Percentiles rank a stretch among this genome's conserved stretches.
These are phyloP conservation scores for Sapajus apella DNA, from an alignment of 2,113 vertebrate species.

Conservation along the genomic window DNA sequence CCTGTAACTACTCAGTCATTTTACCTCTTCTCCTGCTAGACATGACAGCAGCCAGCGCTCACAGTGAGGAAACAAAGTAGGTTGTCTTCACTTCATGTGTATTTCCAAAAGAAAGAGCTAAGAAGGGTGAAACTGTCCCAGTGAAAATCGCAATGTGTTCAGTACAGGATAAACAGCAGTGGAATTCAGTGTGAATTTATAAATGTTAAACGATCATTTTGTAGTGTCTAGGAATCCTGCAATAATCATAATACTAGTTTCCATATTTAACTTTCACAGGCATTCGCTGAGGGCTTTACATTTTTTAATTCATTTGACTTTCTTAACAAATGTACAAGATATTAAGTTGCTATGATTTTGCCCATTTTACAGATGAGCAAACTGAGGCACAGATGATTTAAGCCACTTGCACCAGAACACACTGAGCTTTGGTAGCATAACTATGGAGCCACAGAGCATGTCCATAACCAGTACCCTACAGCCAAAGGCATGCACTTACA, in stretches of 20 bases:
- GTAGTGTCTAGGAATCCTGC: not conserved
- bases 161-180: too few relatives aligned
- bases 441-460: accelerated
- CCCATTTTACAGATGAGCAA: not conserved
- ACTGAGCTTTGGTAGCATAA: not conserved
- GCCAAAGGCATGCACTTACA: not conserved
- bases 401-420: not conserved
- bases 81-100: accelerated
- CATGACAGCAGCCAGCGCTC: not conserved
- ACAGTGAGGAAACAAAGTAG: accelerated
- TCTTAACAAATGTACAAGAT: not conserved
- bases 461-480: accelerated
- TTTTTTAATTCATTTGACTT: not conserved
- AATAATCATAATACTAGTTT: not conserved
- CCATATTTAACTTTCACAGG: not conserved
- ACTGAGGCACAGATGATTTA: not conserved
- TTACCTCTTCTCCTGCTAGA: not conserved
- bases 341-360: too few relatives aligned
- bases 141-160: not conserved
- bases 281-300: not conserved
- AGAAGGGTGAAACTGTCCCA: not conserved
- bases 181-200: not conserved
- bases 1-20: not conserved
- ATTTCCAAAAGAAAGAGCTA: not conserved
- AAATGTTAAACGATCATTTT: not conserved